Conservation (phyloP, 2,888 invertebrate species). For the Orthosia cruda region DNA sequence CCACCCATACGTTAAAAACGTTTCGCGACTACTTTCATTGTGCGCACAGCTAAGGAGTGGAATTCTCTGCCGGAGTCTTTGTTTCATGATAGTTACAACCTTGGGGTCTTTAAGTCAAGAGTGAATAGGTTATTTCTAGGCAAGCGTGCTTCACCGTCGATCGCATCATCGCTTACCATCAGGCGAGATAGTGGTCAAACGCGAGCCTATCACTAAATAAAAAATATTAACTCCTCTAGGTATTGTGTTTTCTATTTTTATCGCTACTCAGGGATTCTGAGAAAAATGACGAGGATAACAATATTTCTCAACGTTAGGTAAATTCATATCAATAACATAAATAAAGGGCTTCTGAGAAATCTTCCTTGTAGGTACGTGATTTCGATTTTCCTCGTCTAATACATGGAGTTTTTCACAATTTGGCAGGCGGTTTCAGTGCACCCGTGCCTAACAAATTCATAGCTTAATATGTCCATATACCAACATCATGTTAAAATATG, state of each 20-base stretch:
- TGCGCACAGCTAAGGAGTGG: too few relatives aligned
- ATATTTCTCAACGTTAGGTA: slow-evolving; percentile 14
- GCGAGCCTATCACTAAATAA: too few relatives aligned
- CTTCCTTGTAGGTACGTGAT: slow-evolving; percentile 22
- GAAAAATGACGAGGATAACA: slow-evolving; percentile 12
- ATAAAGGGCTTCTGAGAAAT: slow-evolving; percentile 5
- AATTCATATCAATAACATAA: slow-evolving; percentile 23
- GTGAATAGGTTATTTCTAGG: too few relatives aligned
- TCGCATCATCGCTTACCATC: too few relatives aligned
- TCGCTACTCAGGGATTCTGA: background rate
- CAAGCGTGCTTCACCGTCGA: too few relatives aligned
- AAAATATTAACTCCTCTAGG: background rate
- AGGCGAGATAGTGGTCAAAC: too few relatives aligned
- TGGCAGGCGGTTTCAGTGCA: slow-evolving; percentile 22
- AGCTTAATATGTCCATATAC: slow-evolving; percentile 62
- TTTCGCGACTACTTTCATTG: too few relatives aligned
- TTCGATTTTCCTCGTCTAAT: slow-evolving; percentile 30
- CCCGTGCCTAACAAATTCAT: slow-evolving; percentile 52
- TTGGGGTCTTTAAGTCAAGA: too few relatives aligned
- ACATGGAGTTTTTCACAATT: slow-evolving; percentile 34
- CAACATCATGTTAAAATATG: slow-evolving; percentile 71
- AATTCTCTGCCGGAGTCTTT: too few relatives aligned
- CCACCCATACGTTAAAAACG: too few relatives aligned
- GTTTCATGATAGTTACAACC: too few relatives aligned
- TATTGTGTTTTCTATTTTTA: slow-evolving; percentile 1